Evolutionary conservation across 2,113 vertebrate genomes (phyloP).

Genomic region (Actenoides lindsayi): DNA sequence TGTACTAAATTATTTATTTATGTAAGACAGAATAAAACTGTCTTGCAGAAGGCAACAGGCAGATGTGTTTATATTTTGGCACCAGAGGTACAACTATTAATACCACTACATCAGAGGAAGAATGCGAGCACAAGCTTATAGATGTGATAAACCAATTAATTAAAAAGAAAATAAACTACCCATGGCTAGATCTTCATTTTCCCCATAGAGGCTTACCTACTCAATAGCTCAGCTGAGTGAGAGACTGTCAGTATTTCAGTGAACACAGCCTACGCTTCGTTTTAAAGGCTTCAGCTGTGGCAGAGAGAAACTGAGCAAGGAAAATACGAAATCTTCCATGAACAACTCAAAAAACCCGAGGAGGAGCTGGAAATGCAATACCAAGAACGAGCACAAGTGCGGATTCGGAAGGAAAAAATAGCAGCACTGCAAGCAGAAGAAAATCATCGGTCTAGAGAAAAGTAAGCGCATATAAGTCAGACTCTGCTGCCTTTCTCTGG

Average conservation of each 20-base stretch:
- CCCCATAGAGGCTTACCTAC: background rate
- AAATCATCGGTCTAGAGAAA: slow-evolving; percentile 49
- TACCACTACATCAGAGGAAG: background rate
- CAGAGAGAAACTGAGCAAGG: slow-evolving; percentile 77
- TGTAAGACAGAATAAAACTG: background rate
- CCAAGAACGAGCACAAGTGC: slow-evolving; percentile 33
- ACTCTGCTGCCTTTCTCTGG: background rate
- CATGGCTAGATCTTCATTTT: background rate
- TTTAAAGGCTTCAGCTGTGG: slow-evolving; percentile 77
- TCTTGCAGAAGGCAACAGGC: background rate
- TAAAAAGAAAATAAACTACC: background rate
- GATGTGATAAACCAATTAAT: background rate
- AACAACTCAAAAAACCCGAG: slow-evolving; percentile 66
- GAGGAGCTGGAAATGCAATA: slow-evolving; percentile 51
- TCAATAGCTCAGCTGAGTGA: background rate
- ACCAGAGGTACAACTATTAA: background rate
- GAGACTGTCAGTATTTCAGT: background rate
- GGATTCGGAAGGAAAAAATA: slow-evolving; percentile 73
- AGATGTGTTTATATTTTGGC: background rate
- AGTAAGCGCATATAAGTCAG: slow-evolving; percentile 61
- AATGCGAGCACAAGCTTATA: background rate
- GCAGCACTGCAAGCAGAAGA: slow-evolving; percentile 46
- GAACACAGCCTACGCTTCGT: background rate
- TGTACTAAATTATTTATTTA: background rate
- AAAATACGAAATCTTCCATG: slow-evolving; percentile 54